A percentile compares a stretch with the other conserved stretches of the same genome.
These are phyloP conservation scores for Tryphoninae sp. DNA, from an alignment of 2,888 invertebrate genomes.

Conservation along the genomic window DNA sequence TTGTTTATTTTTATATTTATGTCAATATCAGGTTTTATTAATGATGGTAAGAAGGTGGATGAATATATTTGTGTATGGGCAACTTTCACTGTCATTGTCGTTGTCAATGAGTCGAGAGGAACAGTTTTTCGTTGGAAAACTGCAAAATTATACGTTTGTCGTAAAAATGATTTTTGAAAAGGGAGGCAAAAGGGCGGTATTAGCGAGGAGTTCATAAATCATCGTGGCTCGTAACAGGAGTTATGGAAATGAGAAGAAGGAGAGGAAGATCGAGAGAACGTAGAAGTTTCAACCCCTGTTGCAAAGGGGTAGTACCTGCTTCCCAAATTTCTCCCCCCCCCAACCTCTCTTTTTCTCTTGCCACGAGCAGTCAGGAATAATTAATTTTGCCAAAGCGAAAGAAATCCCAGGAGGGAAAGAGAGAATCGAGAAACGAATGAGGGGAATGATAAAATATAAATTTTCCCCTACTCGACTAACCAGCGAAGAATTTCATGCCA, in stretches of 20 bases:
- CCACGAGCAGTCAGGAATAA: conserved; percentile 40
- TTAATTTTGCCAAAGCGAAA: conserved; percentile 28
- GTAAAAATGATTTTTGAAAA: neutral
- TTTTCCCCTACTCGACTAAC: too few species aligned
- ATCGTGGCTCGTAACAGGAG: too few species aligned
- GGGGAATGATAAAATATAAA: neutral
- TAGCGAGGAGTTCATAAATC: too few species aligned
- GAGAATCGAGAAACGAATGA: neutral
- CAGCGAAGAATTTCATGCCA: neutral
- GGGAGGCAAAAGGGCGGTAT: too few species aligned
- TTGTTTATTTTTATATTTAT: too few species aligned
- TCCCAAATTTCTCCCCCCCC: conserved; percentile 25
- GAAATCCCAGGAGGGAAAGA: conserved; percentile 19
- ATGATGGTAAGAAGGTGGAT: neutral
- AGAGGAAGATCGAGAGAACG: neutral
- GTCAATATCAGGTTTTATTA: too few species aligned
- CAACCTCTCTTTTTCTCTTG: too few species aligned
- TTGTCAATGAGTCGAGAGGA: neutral
- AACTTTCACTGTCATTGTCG: neutral
- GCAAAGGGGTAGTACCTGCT: conserved; percentile 46
- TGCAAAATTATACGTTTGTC: neutral
- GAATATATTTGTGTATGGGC: neutral
- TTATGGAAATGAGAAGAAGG: conserved; percentile 11
- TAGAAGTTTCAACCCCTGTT: neutral
- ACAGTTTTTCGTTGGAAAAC: neutral